These are phyloP conservation scores for Syngnathus scovelli DNA, from an alignment of 2,113 vertebrate genomes.

Conservation along the genomic window DNA sequence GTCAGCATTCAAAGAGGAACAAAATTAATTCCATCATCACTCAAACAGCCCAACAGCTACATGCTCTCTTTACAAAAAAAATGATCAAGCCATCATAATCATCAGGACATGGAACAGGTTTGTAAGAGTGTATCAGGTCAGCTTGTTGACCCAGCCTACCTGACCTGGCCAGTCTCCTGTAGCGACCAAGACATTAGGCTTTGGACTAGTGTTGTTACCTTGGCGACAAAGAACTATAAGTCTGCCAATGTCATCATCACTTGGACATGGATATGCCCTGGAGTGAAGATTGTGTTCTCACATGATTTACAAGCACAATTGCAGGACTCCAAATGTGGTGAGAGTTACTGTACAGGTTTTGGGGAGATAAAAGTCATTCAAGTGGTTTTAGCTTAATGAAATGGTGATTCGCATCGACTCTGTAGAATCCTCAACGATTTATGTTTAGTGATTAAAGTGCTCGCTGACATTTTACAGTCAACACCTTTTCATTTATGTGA, in stretches of 20 bases:
- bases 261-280: constrained; percentile 15
- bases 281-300: constrained; percentile 13
- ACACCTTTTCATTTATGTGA: neutral
- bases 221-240: constrained; percentile 42
- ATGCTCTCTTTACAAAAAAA: neutral
- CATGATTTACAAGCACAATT: neutral
- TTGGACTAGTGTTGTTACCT: constrained; percentile 43
- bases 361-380: neutral
- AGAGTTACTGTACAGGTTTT: neutral
- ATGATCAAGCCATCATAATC: neutral
- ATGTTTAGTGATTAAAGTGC: neutral
- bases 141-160: constrained; percentile 22
- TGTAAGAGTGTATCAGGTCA: constrained; percentile 22
- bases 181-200: constrained; percentile 19
- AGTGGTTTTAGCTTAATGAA: neutral
- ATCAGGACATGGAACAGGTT: constrained; percentile 9
- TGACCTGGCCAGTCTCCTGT: constrained; percentile 25
- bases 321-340: neutral
- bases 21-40: neutral
- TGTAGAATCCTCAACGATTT: neutral
- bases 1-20: neutral
- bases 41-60: neutral
- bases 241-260: constrained; percentile 13
- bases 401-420: neutral
- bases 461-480: neutral